Percentiles rank a stretch among this genome's conserved stretches.
Evolutionary conservation across 2,797 vertebrate genomes (phyloP).

Genomic region (Menidia menidia): DNA sequence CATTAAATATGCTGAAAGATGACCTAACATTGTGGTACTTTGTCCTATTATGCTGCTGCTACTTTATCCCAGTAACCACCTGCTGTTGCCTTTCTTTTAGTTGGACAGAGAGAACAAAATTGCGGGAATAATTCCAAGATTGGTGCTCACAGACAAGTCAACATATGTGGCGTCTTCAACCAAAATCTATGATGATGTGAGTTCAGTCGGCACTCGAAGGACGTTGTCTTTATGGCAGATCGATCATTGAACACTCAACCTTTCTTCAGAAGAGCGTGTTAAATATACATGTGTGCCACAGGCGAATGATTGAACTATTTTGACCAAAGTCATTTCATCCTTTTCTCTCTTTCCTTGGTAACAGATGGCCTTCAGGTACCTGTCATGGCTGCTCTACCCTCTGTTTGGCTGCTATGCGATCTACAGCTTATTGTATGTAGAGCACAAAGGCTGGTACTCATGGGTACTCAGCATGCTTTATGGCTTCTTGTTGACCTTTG

Average conservation of each 20-base stretch:
- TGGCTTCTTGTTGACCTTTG: slow-evolving; percentile 96
- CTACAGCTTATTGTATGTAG: slow-evolving; percentile 95
- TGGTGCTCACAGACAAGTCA: slow-evolving; percentile 92
- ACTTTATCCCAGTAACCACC: slow-evolving; percentile 2
- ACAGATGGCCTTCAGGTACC: slow-evolving; percentile 96
- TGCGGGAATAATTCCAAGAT: slow-evolving; percentile 86
- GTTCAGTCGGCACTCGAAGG: slow-evolving; percentile 45
- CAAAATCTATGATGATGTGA: slow-evolving; percentile 95
- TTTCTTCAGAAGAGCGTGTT: too few relatives aligned
- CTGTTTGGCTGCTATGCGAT: slow-evolving; percentile 93
- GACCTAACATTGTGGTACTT: neutral
- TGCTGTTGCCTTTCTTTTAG: slow-evolving; percentile 65
- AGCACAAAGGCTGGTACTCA: slow-evolving; percentile 99
- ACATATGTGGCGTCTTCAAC: slow-evolving; percentile 95
- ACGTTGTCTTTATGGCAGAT: neutral
- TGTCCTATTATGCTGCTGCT: neutral
- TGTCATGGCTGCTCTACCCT: slow-evolving; percentile 95
- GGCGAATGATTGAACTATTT: neutral
- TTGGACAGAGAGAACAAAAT: slow-evolving; percentile 93
- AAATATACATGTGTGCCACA: too few relatives aligned
- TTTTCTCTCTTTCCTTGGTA: slow-evolving; percentile 18
- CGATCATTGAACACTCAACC: too few relatives aligned
- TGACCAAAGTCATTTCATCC: neutral
- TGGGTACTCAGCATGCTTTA: slow-evolving; percentile 98
- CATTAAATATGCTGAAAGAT: neutral